Base-by-base conservation (phyloP, 2,888 invertebrate species). In the Andrena marginata region DNA sequence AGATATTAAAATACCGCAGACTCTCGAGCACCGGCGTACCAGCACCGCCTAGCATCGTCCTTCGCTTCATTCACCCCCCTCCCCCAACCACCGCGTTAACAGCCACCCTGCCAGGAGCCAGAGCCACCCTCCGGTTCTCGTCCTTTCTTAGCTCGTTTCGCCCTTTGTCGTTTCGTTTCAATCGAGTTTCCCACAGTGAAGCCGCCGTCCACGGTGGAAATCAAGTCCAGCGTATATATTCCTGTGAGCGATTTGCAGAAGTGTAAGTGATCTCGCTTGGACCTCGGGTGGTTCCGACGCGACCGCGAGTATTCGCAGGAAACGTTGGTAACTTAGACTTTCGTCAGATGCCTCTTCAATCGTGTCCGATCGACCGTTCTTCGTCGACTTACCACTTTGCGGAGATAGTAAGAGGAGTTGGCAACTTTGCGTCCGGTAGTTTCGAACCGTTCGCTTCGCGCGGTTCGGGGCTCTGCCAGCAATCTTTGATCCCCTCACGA, bases 1-100 rank as follows among this genome's bases (percentile, higher is more conserved):
- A 91, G 93, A 93, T 93, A 93, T 93, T 93, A 93, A 93, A 93
- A 93, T 93, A 93, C 93, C 93, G 89, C 90, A 92, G 92, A 90
- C 92, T 91, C 92, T 90, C 87, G 76, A 89, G 87, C 87, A 84
- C 42, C 85, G 82, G 73, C 89, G 88, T 87, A 88, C 88, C 83
- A 77, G 73, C 72, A 85, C 82, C 80, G 72, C 72, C 72, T 48
- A 70, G 68, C 75, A 63, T 62, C 70, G 60, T 76, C 77, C 81
- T 86, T 77, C 80, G 80, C 29, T 80, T 72, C 54, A 20, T 82
- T 74, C 73, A 26, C 60, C 23, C 51, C 48, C n/a, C 73, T 20
- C 60, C 23, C 51, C 48, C n/a, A 68, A n/a, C 65, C 51, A n/a
- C 26, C 63, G 23, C 59, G 59, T 77, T 64, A 70, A 78, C 59